Base-by-base conservation (phyloP, 2,888 invertebrate species). In the Adelphocoris suturalis region DNA sequence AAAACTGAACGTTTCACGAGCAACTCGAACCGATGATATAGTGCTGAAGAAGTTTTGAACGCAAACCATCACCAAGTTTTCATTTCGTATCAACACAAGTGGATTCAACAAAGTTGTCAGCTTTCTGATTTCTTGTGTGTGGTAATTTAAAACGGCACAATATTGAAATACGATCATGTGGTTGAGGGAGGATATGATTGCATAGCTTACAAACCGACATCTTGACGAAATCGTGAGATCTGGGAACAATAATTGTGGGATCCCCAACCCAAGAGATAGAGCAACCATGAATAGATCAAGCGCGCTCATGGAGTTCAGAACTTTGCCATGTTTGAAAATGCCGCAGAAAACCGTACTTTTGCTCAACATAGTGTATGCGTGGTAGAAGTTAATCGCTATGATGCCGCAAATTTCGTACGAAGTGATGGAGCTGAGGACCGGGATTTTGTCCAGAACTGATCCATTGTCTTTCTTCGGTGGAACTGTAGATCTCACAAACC, bases 131-230 rank as follows among this genome's bases (percentile, higher is more conserved):
- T 19, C 19, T 23, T 0, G 19, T 0, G 23, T 68, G 23, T 68
- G 27, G 23, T 68, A 68, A 23, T 68, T 68, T 23, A 68, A 68
- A 27, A 68, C 23, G 68, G 68, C 68, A 23, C 68, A 68, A 23
- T 23, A 68, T 13, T 68, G 23, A 2, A 68, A 68, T 23, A 68
- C 9, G 12, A 68, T 68, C 68, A 68, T 27, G 68, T 68, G 68
- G 19, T 12, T 23, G n/a, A 19, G 68, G 9, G 68, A 9, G 23
- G 0, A 23, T 0, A 23, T 68, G 68, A 19, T 23, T 3, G 11
- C 23, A 23, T 68, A 68, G 0, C 23, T 7, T 0, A 68, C 13
- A 23, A 3, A 68, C 3, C 68, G 68, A 12, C 19, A 19, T 12
- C 7, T 23, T 23, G 13, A 2, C 19, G 37, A 37, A 12, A 23